Conservation (phyloP, 2,797 vertebrate genomes). For the Discoglossus pictus region DNA sequence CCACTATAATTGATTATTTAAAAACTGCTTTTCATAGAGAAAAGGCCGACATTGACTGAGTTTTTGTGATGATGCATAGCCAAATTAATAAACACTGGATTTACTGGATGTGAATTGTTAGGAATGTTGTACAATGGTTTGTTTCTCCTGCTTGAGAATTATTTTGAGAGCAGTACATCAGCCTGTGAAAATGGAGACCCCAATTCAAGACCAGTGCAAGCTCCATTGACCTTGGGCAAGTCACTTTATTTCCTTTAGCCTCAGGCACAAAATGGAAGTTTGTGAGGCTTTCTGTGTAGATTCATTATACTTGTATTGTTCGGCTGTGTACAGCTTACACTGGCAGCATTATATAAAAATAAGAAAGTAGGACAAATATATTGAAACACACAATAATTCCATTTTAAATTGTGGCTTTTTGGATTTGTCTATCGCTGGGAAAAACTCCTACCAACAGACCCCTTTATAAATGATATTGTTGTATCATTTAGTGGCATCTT, state of each 20-base stretch:
- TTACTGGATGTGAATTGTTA: slow-evolving; percentile 34
- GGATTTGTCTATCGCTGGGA: slow-evolving; percentile 25
- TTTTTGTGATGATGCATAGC: slow-evolving; percentile 16
- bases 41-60: slow-evolving; percentile 15
- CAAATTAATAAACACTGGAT: slow-evolving; percentile 37
- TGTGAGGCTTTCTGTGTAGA: slow-evolving; percentile 33
- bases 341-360: slow-evolving; percentile 43
- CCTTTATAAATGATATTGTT: slow-evolving; percentile 33
- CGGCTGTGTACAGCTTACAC: slow-evolving; percentile 34
- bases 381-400: slow-evolving; percentile 46
- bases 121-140: slow-evolving; percentile 38
- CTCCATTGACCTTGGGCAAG: slow-evolving; percentile 52
- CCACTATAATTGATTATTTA: slow-evolving; percentile 27
- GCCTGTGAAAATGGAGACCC: slow-evolving; percentile 51
- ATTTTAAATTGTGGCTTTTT: slow-evolving; percentile 32
- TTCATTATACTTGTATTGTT: slow-evolving; percentile 46
- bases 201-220: slow-evolving; percentile 52
- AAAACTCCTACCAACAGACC: slow-evolving; percentile 25
- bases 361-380: slow-evolving; percentile 37
- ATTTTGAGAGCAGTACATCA: slow-evolving; percentile 37
- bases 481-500: slow-evolving; percentile 25
- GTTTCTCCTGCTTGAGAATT: slow-evolving; percentile 40
- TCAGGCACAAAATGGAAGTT: slow-evolving; percentile 41
- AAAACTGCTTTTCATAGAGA: slow-evolving; percentile 15
- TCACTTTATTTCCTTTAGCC: slow-evolving; percentile 50